Evolutionary conservation across 2,113 vertebrate genomes (phyloP), one percentile per base, ranked within the genome.

Genomic region (Otolemur garnettii): DNA sequence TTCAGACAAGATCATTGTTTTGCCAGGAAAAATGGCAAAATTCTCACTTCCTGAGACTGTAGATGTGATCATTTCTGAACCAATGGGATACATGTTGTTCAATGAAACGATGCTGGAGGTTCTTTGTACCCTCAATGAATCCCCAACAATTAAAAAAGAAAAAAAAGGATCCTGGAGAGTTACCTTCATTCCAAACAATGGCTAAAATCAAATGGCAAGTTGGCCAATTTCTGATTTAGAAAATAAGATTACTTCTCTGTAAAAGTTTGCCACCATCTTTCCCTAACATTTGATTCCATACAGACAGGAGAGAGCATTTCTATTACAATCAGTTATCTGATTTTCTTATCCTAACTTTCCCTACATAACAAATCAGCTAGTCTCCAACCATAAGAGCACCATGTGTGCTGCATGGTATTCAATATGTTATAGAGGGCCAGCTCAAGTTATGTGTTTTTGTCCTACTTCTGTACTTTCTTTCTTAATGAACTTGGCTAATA

Each of bases 11-110:
- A 98, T 99, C 89, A 97, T 75, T 45, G 97, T 99, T 91, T 90
- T 99, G 35, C 92, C 97, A 71, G 98, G 98, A 77, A 98, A 98
- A 97, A 98, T 98, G 82, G 98, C 99, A 77, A 98, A 99, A 90
- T 92, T 99, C 80, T 98, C 85, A 45, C 98, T 99, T 74, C 98
- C 98, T 5, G 98, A 99, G 91, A 88, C 96, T 75, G 98, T 99
- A 80, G 99, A 99, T 79, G 68, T 99, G 94, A 98, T 99, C 38
- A 90, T 99, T 97, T 99, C 99, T 9, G 98, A 99, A 98, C 99
- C 98, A 0, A 99, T 99, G 95, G 99, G 98, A 79, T 98, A 98
- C 93, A 98, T 99, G 99, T 97, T 99, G 87, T 98, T 99, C 81
- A 99, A 98, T 78, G 98, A 99, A 57, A 97, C 97, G 64, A 98